A percentile compares a stretch with the other conserved stretches of the same genome.
These are phyloP conservation scores for Lepus townsendii DNA, from an alignment of 2,797 vertebrate genomes.

Conservation along the genomic window DNA sequence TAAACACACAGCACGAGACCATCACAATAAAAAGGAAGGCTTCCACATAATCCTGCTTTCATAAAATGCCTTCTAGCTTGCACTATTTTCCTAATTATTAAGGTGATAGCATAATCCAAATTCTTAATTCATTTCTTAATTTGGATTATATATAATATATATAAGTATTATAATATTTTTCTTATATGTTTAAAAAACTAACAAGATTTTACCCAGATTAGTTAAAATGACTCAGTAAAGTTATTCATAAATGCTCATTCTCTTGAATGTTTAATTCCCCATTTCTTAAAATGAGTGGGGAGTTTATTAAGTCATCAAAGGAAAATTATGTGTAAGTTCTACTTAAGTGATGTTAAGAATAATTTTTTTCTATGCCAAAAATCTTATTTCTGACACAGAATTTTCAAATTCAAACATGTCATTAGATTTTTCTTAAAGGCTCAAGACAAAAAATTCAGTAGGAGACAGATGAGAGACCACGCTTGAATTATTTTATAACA, in stretches of 20 bases:
- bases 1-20: not conserved
- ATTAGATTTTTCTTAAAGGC: conserved; percentile 12
- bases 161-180: no score
- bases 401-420: not conserved
- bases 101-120: not conserved
- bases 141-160: no score
- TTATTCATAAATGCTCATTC: conserved; percentile 1
- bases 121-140: not conserved
- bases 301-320: not conserved
- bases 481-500: not conserved
- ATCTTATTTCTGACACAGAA: conserved; percentile 41
- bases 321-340: not conserved
- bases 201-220: not conserved
- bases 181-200: no score
- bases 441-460: not conserved
- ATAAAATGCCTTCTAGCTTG: not conserved
- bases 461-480: not conserved
- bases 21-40: not conserved
- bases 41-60: not conserved
- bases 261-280: not conserved
- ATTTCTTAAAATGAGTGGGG: not conserved
- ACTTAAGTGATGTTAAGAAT: conserved; percentile 5
- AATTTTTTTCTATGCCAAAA: not conserved
- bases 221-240: not conserved
- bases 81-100: conserved; percentile 32